Percentiles rank a stretch among this genome's conserved stretches.
Conservation (phyloP, 2,797 vertebrate genomes). For the Phoeniculus purpureus region DNA sequence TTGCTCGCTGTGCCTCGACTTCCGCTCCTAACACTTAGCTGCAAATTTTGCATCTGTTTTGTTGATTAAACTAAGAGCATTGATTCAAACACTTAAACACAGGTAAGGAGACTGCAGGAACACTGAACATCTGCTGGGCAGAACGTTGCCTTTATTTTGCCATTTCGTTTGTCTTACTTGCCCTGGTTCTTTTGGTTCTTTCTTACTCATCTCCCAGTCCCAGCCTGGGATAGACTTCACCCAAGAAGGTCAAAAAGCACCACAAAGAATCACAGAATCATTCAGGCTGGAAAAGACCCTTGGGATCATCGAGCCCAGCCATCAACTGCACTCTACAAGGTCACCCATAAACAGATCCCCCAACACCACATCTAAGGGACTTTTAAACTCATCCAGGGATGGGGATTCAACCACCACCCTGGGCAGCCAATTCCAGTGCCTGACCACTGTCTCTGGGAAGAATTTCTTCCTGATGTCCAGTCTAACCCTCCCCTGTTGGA, state of each 20-base stretch:
- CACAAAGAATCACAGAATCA: no score
- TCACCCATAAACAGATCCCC: no score
- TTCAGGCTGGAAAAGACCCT: no score
- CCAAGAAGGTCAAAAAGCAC: neutral
- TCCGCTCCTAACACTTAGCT: neutral
- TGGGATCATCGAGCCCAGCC: no score
- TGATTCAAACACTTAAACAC: constrained; percentile 46
- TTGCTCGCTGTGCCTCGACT: constrained; percentile 1
- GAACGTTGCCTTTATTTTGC: neutral
- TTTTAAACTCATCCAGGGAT: no score
- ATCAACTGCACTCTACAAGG: no score
- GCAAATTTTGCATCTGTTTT: constrained; percentile 32
- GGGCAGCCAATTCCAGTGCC: no score
- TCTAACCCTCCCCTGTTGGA: no score
- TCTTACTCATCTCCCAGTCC: neutral
- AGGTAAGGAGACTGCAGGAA: neutral
- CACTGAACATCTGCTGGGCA: neutral
- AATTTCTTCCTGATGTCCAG: no score
- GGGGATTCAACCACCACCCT: no score
- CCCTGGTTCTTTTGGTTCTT: neutral
- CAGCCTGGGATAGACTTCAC: neutral
- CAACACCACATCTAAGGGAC: no score
- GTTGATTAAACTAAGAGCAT: constrained; percentile 32
- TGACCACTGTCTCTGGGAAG: no score
- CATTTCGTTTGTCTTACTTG: neutral